phyloP scores from a whole-genome alignment of 2,797 vertebrate genomes.

The Chrysocyon brachyurus region DNA sequence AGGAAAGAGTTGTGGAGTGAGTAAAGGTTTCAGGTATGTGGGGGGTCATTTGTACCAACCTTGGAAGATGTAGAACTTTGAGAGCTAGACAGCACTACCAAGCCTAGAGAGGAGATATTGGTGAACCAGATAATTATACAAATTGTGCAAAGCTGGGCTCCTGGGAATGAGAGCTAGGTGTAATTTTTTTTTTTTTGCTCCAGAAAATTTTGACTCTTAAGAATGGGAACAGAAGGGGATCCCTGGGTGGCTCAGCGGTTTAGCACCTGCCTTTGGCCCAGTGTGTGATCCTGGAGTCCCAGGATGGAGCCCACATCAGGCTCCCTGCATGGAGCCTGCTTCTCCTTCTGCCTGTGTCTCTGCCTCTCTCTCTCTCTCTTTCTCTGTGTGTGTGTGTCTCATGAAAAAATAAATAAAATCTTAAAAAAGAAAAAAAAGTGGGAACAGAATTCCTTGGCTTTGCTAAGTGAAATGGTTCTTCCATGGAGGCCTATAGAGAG shows the following conservation, averaged over 20 bases:
- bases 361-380: no score
- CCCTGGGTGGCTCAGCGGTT: no score
- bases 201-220: background rate
- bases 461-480: conserved; percentile 6
- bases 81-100: background rate
- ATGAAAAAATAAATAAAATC: no score
- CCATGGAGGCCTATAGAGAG: background rate
- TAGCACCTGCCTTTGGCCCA: no score
- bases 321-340: no score
- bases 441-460: background rate
- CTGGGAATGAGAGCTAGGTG: background rate
- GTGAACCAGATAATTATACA: background rate
- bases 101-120: background rate
- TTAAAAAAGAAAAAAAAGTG: background rate
- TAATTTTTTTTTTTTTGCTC: background rate
- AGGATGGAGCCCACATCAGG: no score
- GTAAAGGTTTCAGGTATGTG: background rate
- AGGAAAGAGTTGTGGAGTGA: background rate
- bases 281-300: no score
- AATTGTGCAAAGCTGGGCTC: background rate
- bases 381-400: no score
- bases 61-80: background rate
- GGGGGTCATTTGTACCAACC: background rate
- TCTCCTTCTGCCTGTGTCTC: no score
- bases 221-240: background rate